These are phyloP conservation scores for Todiramphus chloris DNA, from an alignment of 2,113 vertebrate genomes.

Conservation along the genomic window DNA sequence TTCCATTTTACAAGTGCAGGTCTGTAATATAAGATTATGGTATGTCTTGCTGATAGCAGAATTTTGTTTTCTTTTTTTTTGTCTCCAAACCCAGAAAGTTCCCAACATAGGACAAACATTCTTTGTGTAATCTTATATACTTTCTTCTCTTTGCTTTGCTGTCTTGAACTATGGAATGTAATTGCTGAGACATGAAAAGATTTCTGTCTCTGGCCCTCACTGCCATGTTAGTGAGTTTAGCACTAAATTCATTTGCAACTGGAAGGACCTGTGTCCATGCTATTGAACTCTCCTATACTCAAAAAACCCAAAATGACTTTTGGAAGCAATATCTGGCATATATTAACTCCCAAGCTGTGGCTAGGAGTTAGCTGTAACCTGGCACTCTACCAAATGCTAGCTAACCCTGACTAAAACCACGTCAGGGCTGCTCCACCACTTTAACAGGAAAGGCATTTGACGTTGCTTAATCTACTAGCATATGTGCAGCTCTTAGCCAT, in stretches of 20 bases:
- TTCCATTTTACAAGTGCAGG: slow-evolving; percentile 27
- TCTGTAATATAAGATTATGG: not conserved
- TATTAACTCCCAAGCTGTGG: not conserved
- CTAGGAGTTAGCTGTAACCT: not conserved
- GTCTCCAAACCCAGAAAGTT: not conserved
- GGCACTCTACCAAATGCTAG: not conserved
- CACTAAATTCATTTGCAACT: not conserved
- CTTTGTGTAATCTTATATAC: not conserved
- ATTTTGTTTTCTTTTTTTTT: not conserved
- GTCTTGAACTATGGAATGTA: not conserved
- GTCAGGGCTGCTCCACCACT: not conserved
- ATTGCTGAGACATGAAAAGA: not conserved
- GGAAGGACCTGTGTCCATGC: not conserved
- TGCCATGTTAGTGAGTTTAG: not conserved
- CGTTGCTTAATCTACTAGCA: not conserved
- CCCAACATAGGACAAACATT: not conserved
- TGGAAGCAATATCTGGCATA: not conserved
- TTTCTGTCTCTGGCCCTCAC: not conserved
- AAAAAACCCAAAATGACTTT: not conserved
- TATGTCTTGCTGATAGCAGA: not conserved
- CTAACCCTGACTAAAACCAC: not conserved
- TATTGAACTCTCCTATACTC: not conserved
- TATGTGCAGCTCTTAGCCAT: not conserved
- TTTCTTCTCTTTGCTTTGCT: not conserved
- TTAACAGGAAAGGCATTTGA: not conserved